Percentiles rank a stretch among this genome's conserved stretches.
Evolutionary conservation across 2,888 invertebrate species (phyloP).

Genomic region (Flexamia atlantica): DNA sequence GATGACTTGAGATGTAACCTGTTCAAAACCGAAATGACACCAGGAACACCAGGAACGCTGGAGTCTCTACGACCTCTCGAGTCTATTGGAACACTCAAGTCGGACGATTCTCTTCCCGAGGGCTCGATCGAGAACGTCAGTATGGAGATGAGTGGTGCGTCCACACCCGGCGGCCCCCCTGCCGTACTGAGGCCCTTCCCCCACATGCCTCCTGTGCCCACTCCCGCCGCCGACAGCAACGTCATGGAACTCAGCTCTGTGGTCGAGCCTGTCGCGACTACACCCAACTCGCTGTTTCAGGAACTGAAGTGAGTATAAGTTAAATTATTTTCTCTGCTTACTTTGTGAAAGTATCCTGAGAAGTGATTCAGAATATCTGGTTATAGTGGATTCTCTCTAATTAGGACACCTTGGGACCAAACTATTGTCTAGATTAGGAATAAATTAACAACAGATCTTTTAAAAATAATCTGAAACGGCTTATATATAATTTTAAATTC

Average conservation of each 20-base stretch:
- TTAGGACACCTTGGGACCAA: too few relatives aligned
- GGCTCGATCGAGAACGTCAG: background rate
- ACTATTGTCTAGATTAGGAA: too few relatives aligned
- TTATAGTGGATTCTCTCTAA: too few relatives aligned
- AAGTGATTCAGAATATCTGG: too few relatives aligned
- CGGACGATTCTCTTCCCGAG: background rate
- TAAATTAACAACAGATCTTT: too few relatives aligned
- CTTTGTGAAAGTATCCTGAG: too few relatives aligned
- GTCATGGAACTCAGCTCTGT: constrained; percentile 59
- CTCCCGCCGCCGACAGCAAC: constrained; percentile 77
- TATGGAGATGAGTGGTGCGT: background rate
- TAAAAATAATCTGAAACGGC: too few relatives aligned
- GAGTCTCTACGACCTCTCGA: background rate
- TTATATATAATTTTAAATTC: too few relatives aligned
- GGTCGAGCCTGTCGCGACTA: background rate
- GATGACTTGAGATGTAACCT: background rate
- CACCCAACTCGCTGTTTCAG: constrained; percentile 7
- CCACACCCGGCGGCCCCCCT: background rate
- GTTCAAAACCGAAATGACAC: background rate
- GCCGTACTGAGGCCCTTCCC: constrained; percentile 5
- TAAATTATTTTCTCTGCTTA: background rate
- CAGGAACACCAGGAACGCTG: background rate
- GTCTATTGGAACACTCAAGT: background rate
- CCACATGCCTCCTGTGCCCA: background rate
- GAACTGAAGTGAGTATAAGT: constrained; percentile 22